Evolutionary conservation across 2,888 invertebrate genomes (phyloP), one percentile per base, ranked within the genome.

Genomic region (Aporophyla lueneburgensis): DNA sequence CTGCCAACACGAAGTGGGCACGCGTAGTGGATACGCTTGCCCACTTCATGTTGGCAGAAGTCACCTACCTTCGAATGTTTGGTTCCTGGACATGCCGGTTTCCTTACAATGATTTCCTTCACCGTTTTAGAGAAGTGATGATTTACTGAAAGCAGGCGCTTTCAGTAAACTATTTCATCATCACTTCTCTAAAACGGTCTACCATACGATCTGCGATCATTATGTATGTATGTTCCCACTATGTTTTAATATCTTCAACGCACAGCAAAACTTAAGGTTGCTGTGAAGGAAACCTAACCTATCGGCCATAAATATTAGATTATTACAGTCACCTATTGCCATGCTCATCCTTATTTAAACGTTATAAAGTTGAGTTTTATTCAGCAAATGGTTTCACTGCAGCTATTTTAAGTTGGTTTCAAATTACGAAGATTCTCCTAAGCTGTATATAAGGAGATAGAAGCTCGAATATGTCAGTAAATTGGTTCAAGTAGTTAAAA

Each of bases 401-500:
- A 7, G 21, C 1, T 1, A 33, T 16, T 27, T 12, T 21, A 33
- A 51, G 5, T 74, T 62, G 6, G 53, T 80, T 74, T 56, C 21
- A 1, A 74, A 10, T 51, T 2, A 24, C 10, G 21, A 10, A 56
- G 19, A 40, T 74, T 43, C n/a, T 67, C 12, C 1, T 24, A 24
- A 53, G 14, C 7, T 54, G 65, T 74, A 73, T 73, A 61, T 24
- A 80, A 71, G 59, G 9, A 21, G n/a, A 49, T n/a, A 24, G 59
- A 66, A 49, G 1, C 9, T 14, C 2, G 14, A n/a, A 21, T 49
- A n/a, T 51, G n/a, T 19, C 12, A 53, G 58, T 66, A 58, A 49
- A 27, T 71, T 40, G 24, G 0, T 53, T 53, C 6, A 40, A 65
- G 40, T 53, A 21, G 12, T 71, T 46, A 9, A 5, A 53, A 14